These are phyloP conservation scores for Microcebus griseorufus DNA, from an alignment of 2,113 vertebrate genomes.

Conservation along the genomic window DNA sequence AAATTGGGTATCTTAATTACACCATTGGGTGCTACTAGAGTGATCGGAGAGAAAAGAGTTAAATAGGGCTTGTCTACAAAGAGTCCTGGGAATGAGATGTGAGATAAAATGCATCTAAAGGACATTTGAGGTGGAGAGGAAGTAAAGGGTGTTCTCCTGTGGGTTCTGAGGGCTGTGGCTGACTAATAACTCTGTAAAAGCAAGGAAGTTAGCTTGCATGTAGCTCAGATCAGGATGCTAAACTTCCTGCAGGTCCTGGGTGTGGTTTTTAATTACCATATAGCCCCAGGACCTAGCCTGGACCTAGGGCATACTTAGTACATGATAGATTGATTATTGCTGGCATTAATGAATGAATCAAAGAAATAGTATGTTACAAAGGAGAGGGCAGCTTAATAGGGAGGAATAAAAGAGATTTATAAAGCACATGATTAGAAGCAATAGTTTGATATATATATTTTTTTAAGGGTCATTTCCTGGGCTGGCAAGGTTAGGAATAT, in stretches of 20 bases:
- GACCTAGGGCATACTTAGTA: background rate
- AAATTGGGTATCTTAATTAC: background rate
- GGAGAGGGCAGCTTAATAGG: background rate
- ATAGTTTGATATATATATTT: background rate
- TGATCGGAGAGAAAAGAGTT: background rate
- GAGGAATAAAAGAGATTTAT: background rate
- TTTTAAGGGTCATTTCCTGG: background rate
- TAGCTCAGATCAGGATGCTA: background rate
- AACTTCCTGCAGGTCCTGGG: background rate
- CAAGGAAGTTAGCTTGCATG: background rate
- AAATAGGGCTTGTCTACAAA: conserved; percentile 12
- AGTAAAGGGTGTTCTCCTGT: background rate
- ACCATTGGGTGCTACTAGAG: background rate
- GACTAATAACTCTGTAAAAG: background rate
- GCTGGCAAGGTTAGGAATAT: background rate
- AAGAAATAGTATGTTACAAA: background rate
- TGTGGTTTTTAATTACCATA: background rate
- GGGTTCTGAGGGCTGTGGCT: background rate
- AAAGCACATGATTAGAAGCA: background rate
- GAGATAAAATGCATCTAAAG: background rate
- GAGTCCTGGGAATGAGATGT: background rate
- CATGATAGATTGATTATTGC: background rate
- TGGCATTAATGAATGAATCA: background rate
- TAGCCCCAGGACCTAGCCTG: background rate
- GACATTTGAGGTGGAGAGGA: background rate